Conservation (phyloP, 35 echinoderm and acorn worm genomes). For the Patiria miniata region DNA sequence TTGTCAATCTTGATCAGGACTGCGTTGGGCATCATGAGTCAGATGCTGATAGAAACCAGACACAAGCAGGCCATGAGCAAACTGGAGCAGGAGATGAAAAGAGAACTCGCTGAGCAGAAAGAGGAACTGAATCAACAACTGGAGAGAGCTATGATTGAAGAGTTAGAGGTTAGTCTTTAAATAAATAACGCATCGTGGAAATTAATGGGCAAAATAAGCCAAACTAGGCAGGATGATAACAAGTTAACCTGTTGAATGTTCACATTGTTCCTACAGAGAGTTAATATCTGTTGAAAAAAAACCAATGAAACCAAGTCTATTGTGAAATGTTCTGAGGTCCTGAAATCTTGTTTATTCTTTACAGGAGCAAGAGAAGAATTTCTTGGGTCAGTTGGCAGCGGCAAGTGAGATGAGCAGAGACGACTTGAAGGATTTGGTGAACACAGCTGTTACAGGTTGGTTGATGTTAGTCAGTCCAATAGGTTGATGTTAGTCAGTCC, state of each 20-base stretch:
- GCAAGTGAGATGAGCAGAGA: conserved; percentile 77
- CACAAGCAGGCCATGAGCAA: conserved; percentile 77
- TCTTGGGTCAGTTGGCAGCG: conserved; percentile 82
- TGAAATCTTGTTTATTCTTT: conserved; percentile 1
- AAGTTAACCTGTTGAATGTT: no score
- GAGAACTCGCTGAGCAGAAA: conserved; percentile 70
- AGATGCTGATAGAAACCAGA: conserved; percentile 68
- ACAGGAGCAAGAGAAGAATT: conserved; percentile 84
- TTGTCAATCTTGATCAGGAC: conserved; percentile 28
- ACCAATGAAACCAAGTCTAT: no score
- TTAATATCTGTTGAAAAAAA: no score
- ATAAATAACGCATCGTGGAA: background rate
- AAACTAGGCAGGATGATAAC: no score
- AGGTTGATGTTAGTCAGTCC: no score
- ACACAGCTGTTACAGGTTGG: conserved; percentile 77
- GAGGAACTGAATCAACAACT: conserved; percentile 73
- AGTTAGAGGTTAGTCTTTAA: conserved; percentile 62
- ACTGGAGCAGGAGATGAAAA: conserved; percentile 87
- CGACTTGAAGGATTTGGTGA: conserved; percentile 68
- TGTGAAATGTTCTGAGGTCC: background rate
- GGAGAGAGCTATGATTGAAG: conserved; percentile 74
- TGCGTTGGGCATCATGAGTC: conserved; percentile 55
- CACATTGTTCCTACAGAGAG: no score
- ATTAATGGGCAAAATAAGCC: no score
- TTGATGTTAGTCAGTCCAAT: background rate